Base-by-base conservation (phyloP, 2,888 invertebrate species). In the Uloborus plumipes region DNA sequence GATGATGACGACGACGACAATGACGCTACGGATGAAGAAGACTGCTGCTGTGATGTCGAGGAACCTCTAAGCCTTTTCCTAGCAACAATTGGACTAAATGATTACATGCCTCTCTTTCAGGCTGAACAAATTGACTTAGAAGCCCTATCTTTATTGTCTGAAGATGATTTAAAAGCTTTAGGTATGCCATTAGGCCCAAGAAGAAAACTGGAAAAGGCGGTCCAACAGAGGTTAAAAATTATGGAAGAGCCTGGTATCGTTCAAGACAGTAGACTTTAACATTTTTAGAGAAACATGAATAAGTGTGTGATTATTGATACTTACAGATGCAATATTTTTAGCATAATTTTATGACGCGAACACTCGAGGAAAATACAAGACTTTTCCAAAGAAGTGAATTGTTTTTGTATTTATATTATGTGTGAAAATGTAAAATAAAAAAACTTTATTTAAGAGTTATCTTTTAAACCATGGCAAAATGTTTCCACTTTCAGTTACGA, bases 91-190 rank as follows among this genome's bases (percentile, higher is more conserved):
- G 95, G 95, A 2, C 91, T 98, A 1, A 91, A 92, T 0, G 93
- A 94, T 77, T 95, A 94, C 89, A 91, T 93, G 61, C 91, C 93
- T 67, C 92, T 93, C 86, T 94, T 96, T 87, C 93, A 89, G 55
- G 93, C 94, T 78, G 96, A 97, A 88, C 94, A 95, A 88, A 95
- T 98, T 59, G 97, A 98, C 90, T 90, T 98, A 86, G 95, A 96
- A 77, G 94, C 97, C 0, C 90, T 98, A 18, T 93, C 96, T 92
- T 90, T 97, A 84, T 91, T 98, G 6, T 94, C 94, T 0, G 97
- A 98, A 87, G 92, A 92, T 59, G 98, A 98, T 88, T 91, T 98
- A 85, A 93, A 94, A 87, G 92, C 93, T 0, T 90, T 98, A 14
- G 94, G 94, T 1, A 91, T 98, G 50, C 96, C 95, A 0, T 90